Base-by-base conservation (phyloP, 2,888 invertebrate species). In the Leptinotarsa rubiginosa region DNA sequence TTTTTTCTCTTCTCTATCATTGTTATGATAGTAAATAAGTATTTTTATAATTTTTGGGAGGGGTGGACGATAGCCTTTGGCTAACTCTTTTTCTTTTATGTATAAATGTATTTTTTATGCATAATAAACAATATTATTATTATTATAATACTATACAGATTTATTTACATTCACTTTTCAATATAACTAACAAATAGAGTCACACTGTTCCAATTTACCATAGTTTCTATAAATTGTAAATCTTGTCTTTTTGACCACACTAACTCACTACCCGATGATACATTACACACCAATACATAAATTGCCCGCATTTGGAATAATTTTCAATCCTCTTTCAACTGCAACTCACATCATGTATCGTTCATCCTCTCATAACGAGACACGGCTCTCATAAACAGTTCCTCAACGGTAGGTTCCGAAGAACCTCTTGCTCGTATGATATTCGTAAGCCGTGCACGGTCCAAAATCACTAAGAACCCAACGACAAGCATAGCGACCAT, bases 401-500 rank as follows among this genome's bases (percentile, higher is more conserved):
- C 75, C 47, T 75, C 77, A 0, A 69, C 50, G 13, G 74, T 75
- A 13, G 70, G 65, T 68, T 73, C 70, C 4, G 56, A 18, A 47
- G 54, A 70, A 5, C 31, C 69, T 68, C 84, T 78, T 13, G 84
- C 82, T 54, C 82, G 65, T n/a, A 84, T 78, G 31, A 84, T 79
- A 25, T 79, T 83, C 0, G 85, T 84, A 41, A 82, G 69, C 72
- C 83, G 78, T 12, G 80, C 76, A 41, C 83, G 76, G 47, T 83
- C 83, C 49, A 84, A 54, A 20, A 84, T 74, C 70, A 84, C 50
- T 62, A 85, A 67, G 67, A 85, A 79, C 49, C 82, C 84, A 52
- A 84, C 76, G 64, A 84, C 80, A 50, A 84, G 66, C 59, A 84
- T 77, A 5, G 83, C 81, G 41, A 84, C 79, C 12, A 84, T 72